phyloP scores from a whole-genome alignment of 2,113 vertebrate genomes.

The Chionis minor region DNA sequence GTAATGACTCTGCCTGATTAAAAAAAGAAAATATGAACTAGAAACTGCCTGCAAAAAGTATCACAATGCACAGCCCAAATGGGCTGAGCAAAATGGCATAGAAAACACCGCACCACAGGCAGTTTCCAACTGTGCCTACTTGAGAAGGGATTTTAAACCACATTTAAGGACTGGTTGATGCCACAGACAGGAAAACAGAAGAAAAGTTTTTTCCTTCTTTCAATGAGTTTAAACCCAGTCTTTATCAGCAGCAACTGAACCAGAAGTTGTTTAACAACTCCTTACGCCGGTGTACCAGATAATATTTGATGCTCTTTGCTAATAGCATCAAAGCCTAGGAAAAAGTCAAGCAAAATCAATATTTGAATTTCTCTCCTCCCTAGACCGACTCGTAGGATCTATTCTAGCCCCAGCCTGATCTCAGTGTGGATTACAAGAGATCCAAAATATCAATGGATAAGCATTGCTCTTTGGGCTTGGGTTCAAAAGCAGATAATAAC shows the following conservation, averaged over 20 bases:
- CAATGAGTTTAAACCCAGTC: neutral
- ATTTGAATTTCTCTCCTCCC: neutral
- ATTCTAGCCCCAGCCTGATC: neutral
- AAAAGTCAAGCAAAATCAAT: neutral
- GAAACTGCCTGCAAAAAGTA: conserved; percentile 51
- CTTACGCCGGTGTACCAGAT: neutral
- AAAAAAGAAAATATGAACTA: conserved; percentile 82
- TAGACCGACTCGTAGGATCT: neutral
- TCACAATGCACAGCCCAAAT: conserved; percentile 25
- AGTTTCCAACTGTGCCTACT: neutral
- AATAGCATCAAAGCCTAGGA: neutral
- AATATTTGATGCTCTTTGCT: neutral
- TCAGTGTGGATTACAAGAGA: neutral
- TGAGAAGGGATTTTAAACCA: neutral
- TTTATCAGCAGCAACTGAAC: neutral
- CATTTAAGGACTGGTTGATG: neutral
- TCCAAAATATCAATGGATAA: neutral
- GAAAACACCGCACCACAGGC: neutral
- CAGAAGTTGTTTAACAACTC: neutral
- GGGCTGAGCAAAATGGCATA: conserved; percentile 16
- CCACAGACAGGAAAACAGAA: neutral
- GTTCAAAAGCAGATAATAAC: neutral
- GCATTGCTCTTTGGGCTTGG: neutral
- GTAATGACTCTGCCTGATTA: conserved; percentile 81
- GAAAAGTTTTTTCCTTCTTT: neutral